phyloP scores from a whole-genome alignment of 2,888 invertebrate species.

The Chesias legatella region DNA sequence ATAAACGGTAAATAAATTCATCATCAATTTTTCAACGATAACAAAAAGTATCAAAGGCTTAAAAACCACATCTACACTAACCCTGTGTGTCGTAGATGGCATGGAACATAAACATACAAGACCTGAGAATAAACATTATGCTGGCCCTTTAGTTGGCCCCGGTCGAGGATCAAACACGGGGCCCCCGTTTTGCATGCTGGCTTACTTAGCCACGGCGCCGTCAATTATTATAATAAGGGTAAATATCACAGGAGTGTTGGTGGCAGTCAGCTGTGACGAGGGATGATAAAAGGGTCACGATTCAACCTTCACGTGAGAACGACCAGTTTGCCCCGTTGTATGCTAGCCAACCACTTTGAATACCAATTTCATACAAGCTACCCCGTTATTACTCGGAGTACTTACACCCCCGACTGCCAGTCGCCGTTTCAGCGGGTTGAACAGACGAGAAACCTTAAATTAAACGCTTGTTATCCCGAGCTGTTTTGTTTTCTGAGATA shows the following conservation, averaged over 20 bases:
- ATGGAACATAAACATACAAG: no score
- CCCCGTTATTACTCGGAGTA: slow-evolving; percentile 64
- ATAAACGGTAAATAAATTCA: no score
- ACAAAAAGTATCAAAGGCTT: no score
- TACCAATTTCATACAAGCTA: slow-evolving; percentile 62
- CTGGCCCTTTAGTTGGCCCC: no score
- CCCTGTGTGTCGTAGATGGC: no score
- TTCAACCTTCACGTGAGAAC: slow-evolving; percentile 59
- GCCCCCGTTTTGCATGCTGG: no score
- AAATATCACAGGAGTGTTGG: slow-evolving; percentile 34
- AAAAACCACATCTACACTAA: no score
- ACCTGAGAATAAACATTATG: no score
- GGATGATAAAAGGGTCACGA: slow-evolving; percentile 54
- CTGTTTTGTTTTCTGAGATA: slow-evolving; percentile 26
- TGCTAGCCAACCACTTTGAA: slow-evolving; percentile 56
- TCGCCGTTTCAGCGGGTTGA: slow-evolving; percentile 54
- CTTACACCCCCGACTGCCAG: slow-evolving; percentile 49
- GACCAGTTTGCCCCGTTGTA: slow-evolving; percentile 57
- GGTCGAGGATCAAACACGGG: no score
- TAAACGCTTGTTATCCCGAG: slow-evolving; percentile 44
- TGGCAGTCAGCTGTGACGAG: slow-evolving; percentile 49
- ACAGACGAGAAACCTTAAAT: slow-evolving; percentile 54
- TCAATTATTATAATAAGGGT: slow-evolving; percentile 43
- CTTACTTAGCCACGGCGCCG: no score
- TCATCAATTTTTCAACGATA: no score